Conservation (phyloP, 2,888 invertebrate genomes). For the Drosophila niveifrons region DNA sequence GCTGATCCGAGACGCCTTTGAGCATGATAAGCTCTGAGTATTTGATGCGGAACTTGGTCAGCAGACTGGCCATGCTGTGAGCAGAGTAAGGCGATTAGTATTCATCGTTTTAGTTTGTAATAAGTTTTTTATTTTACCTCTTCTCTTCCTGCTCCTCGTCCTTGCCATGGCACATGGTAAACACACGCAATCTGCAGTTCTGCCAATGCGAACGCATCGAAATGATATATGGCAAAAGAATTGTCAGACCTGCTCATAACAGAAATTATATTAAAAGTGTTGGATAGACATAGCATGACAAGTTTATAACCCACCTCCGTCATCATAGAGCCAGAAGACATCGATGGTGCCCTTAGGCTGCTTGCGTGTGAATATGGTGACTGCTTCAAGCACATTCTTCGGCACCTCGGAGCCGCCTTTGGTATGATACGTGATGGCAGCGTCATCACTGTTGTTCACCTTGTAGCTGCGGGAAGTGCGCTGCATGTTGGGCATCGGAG, state of each 20-base stretch:
- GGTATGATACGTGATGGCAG: conserved; percentile 86
- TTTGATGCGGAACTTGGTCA: conserved; percentile 97
- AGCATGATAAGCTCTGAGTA: conserved; percentile 96
- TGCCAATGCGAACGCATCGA: conserved; percentile 92
- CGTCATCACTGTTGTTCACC: conserved; percentile 77
- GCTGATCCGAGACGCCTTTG: conserved; percentile 94
- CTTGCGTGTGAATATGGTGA: conserved; percentile 92
- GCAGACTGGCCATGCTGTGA: conserved; percentile 94
- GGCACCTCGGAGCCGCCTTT: conserved; percentile 88
- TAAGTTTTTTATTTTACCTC: conserved; percentile 87
- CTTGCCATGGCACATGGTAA: conserved; percentile 92
- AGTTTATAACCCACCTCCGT: conserved; percentile 87
- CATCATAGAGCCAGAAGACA: conserved; percentile 99
- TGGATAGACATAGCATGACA: too few species aligned
- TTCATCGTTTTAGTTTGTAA: too few species aligned
- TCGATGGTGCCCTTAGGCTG: conserved; percentile 93
- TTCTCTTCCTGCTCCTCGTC: conserved; percentile 93
- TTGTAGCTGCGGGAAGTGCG: conserved; percentile 70
- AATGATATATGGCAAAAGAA: conserved; percentile 94
- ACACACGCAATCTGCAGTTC: conserved; percentile 91
- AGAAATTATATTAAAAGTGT: background rate
- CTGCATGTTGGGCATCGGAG: conserved; percentile 83
- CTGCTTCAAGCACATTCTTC: conserved; percentile 89
- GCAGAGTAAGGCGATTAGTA: background rate
- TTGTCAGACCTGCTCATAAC: conserved; percentile 87